Evolutionary conservation across 2,888 invertebrate genomes (phyloP).

Genomic region (Sarcophaga variegata): DNA sequence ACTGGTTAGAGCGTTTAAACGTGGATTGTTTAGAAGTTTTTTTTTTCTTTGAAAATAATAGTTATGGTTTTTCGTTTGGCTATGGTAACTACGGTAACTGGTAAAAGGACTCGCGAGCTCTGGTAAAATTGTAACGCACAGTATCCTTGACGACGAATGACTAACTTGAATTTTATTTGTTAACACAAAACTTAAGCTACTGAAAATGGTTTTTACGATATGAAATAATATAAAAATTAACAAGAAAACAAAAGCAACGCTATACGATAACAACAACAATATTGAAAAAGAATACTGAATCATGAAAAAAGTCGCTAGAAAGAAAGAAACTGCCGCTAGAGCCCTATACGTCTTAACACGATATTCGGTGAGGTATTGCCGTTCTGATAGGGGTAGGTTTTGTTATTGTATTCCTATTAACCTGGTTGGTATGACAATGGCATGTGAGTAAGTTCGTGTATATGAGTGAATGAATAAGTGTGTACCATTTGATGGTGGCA

Average conservation of each 20-base stretch:
- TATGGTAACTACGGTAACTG: conserved; percentile 70
- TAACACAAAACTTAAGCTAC: conserved; percentile 78
- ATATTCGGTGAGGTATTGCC: conserved; percentile 62
- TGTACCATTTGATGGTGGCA: conserved; percentile 44
- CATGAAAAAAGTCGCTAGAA: conserved; percentile 70
- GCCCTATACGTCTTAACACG: conserved; percentile 67
- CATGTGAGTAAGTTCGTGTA: conserved; percentile 4
- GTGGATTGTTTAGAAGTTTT: conserved; percentile 41
- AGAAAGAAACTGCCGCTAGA: conserved; percentile 63
- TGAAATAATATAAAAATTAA: conserved; percentile 58
- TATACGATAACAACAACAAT: conserved; percentile 31
- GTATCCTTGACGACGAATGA: conserved; percentile 82
- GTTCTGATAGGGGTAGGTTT: conserved; percentile 60
- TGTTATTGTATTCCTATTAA: conserved; percentile 62
- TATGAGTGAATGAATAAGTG: conserved; percentile 17
- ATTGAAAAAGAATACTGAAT: conserved; percentile 14
- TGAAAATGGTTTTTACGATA: conserved; percentile 69
- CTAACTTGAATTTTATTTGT: conserved; percentile 82
- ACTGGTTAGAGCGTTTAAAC: conserved; percentile 45
- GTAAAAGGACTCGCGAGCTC: conserved; percentile 64
- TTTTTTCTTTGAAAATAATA: conserved; percentile 35
- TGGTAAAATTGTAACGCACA: conserved; percentile 73
- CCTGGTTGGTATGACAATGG: conserved; percentile 67
- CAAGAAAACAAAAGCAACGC: background rate
- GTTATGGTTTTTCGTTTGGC: conserved; percentile 63